A percentile compares a stretch with the other conserved stretches of the same genome.
phyloP scores from a whole-genome alignment of 2,797 vertebrate genomes.

The Acanthiza pusilla region DNA sequence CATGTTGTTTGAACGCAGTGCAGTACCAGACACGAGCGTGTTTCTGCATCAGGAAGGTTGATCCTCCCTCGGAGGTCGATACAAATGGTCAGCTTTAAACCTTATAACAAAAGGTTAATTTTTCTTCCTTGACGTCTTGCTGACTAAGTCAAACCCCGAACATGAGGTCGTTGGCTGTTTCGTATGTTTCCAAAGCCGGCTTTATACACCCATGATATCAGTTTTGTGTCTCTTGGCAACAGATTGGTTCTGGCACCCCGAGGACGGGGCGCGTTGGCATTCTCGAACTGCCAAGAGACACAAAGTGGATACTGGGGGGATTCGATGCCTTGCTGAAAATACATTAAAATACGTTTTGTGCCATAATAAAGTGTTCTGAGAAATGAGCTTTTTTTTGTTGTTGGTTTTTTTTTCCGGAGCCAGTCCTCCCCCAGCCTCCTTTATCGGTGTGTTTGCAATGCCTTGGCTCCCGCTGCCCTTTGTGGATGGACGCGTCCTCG shows the following conservation, averaged over 20 bases:
- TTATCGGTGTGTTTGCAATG: neutral
- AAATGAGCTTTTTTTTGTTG: neutral
- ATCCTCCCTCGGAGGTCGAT: neutral
- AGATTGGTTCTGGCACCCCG: conserved; percentile 48
- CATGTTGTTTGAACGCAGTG: rapidly evolving
- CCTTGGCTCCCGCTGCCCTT: neutral
- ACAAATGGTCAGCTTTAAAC: neutral
- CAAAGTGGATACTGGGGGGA: neutral
- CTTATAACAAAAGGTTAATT: conserved; percentile 57
- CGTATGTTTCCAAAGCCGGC: neutral
- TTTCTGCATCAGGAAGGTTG: neutral
- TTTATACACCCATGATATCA: conserved; percentile 17
- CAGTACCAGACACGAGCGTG: rapidly evolving
- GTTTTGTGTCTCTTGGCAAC: conserved; percentile 68
- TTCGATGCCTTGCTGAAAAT: neutral
- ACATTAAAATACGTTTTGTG: neutral
- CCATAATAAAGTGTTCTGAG: neutral
- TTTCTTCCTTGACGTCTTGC: conserved; percentile 56
- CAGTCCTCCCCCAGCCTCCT: neutral
- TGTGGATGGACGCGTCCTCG: neutral
- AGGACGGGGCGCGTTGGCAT: conserved; percentile 33
- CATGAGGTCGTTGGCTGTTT: conserved; percentile 6
- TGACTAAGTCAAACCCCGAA: conserved; percentile 55
- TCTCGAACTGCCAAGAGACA: conserved; percentile 30
- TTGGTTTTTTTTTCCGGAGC: neutral